Conservation (phyloP, 1,140 invertebrate genomes). For the Tetramorium simillimum region DNA sequence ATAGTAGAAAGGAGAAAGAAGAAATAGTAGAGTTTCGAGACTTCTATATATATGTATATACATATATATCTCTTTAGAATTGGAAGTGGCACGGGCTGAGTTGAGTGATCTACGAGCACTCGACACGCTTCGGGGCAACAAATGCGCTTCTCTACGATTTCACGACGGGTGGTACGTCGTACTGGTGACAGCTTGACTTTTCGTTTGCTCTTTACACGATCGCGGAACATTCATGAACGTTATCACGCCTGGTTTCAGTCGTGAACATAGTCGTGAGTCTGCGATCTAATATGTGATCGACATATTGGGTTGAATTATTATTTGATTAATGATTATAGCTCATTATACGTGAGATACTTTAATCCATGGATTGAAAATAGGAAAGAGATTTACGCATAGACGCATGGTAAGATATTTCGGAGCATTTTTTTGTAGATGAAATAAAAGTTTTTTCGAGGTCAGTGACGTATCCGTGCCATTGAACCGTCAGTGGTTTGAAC, state of each 20-base stretch:
- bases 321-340: conserved; percentile 7
- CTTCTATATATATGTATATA: conserved; percentile 29
- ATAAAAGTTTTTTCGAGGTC: conserved; percentile 32
- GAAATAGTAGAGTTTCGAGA: conserved; percentile 19
- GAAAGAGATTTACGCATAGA: not conserved
- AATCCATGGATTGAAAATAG: not conserved
- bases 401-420: conserved; percentile 3
- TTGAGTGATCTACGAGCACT: conserved; percentile 74
- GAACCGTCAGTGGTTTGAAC: conserved; percentile 10
- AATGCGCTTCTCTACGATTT: conserved; percentile 70
- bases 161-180: conserved; percentile 63
- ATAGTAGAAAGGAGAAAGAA: not conserved
- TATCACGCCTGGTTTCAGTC: conserved; percentile 31
- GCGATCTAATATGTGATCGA: conserved; percentile 7
- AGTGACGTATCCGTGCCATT: conserved; percentile 8
- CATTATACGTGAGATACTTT: not conserved
- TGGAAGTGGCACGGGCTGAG: conserved; percentile 62
- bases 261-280: not conserved
- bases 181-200: conserved; percentile 66
- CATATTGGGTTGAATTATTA: not conserved
- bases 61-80: conserved; percentile 62
- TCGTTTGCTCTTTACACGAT: conserved; percentile 62
- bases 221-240: conserved; percentile 32
- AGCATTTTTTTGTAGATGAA: conserved; percentile 11
- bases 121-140: conserved; percentile 69